These are phyloP conservation scores for Rhynchotus rufescens DNA, from an alignment of 2,797 vertebrate species.

Conservation along the genomic window DNA sequence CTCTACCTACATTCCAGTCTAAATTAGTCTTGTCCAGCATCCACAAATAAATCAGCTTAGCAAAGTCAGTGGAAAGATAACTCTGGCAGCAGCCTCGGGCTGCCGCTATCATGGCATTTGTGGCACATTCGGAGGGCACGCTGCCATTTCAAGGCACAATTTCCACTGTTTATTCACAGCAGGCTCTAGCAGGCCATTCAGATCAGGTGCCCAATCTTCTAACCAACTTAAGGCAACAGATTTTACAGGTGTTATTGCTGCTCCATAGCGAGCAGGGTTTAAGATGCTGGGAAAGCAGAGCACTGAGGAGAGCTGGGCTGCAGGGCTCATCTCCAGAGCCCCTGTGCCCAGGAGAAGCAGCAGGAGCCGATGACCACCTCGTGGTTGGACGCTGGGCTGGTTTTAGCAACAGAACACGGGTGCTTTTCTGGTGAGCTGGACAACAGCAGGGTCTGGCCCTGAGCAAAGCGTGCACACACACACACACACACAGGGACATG, in stretches of 20 bases:
- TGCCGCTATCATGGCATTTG: conserved; percentile 14
- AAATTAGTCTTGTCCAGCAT: conserved; percentile 36
- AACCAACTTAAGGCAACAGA: neutral
- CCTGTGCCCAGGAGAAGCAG: neutral
- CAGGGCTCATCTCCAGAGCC: neutral
- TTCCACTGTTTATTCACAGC: conserved; percentile 47
- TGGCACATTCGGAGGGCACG: neutral
- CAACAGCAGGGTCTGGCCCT: neutral
- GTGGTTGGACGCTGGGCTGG: conserved; percentile 9
- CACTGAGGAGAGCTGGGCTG: too few species aligned
- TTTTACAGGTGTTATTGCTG: neutral
- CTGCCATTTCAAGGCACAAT: conserved; percentile 19
- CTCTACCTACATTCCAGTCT: conserved; percentile 42
- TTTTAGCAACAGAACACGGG: neutral
- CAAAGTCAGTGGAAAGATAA: conserved; percentile 51
- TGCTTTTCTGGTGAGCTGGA: conserved; percentile 12
- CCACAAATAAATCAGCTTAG: conserved; percentile 72
- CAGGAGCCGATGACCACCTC: neutral
- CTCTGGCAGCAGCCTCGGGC: conserved; percentile 40
- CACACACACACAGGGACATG: too few species aligned
- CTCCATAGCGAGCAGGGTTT: neutral
- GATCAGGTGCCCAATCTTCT: neutral
- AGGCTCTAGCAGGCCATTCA: neutral
- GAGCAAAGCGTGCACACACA: neutral
- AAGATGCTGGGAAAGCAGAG: neutral